Evolutionary conservation across 2,113 vertebrate species (phyloP).

Genomic region (Jacana jacana): DNA sequence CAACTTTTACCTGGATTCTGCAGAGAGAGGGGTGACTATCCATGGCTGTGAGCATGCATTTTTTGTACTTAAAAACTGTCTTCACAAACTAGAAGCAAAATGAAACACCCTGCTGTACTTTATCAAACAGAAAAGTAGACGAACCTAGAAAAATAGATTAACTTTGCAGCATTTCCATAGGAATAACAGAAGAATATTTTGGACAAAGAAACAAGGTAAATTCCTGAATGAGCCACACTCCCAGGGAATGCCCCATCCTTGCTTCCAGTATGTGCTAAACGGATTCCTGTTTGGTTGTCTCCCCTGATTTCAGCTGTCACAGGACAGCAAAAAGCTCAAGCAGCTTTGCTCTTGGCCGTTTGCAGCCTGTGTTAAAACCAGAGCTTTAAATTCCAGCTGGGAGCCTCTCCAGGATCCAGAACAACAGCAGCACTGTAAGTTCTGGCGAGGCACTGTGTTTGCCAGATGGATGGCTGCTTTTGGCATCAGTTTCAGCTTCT

Average conservation of each 20-base stretch:
- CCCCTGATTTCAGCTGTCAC: background rate
- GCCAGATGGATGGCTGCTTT: slow-evolving; percentile 25
- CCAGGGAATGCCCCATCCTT: background rate
- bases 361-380: background rate
- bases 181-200: background rate
- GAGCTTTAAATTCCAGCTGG: background rate
- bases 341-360: background rate
- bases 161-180: background rate
- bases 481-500: slow-evolving; percentile 37
- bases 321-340: background rate
- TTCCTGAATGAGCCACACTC: background rate
- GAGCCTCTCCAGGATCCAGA: background rate
- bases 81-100: background rate
- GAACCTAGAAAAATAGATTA: background rate
- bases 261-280: background rate
- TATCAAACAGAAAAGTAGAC: background rate
- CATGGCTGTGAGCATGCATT: background rate
- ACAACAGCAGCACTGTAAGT: background rate
- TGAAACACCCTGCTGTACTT: background rate
- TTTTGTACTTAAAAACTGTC: background rate
- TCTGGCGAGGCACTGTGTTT: background rate
- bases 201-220: background rate
- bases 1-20: background rate
- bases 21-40: background rate
- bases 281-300: background rate